Conservation (phyloP, 2,888 invertebrate species). For the Chrysolina haemoptera region DNA sequence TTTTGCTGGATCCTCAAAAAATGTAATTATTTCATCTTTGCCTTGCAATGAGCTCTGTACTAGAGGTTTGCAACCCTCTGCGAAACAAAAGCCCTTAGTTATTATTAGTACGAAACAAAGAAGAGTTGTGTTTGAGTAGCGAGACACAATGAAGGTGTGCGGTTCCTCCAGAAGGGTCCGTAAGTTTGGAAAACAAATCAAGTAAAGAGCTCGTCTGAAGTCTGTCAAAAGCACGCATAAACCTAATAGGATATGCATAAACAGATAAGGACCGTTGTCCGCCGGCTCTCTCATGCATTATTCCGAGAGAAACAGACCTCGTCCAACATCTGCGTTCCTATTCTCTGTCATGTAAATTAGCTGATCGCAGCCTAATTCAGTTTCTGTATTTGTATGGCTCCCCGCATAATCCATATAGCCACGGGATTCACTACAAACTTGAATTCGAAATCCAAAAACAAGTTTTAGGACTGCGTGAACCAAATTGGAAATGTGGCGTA, state of each 20-base stretch:
- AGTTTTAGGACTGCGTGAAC: slow-evolving; percentile 35
- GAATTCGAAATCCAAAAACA: slow-evolving; percentile 41
- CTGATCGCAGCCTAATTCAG: slow-evolving; percentile 62
- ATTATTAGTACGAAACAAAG: slow-evolving; percentile 43
- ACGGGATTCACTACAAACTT: slow-evolving; percentile 39
- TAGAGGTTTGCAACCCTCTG: not conserved
- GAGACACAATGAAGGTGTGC: slow-evolving; percentile 47
- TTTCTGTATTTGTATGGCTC: slow-evolving; percentile 58
- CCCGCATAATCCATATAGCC: slow-evolving; percentile 56
- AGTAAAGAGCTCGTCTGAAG: slow-evolving; percentile 55
- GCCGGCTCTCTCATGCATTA: slow-evolving; percentile 68
- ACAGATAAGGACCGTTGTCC: slow-evolving; percentile 58
- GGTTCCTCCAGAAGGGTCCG: slow-evolving; percentile 45
- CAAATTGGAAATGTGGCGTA: slow-evolving; percentile 32
- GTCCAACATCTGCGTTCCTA: slow-evolving; percentile 55
- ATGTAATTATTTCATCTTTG: too few species aligned
- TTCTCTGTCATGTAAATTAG: slow-evolving; percentile 60
- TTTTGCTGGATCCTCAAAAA: too few species aligned
- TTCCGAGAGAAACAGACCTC: slow-evolving; percentile 58
- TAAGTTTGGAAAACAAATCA: slow-evolving; percentile 55
- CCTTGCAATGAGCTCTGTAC: not conserved
- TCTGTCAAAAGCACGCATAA: slow-evolving; percentile 62
- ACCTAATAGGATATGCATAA: slow-evolving; percentile 66
- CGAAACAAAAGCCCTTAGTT: slow-evolving; percentile 36
- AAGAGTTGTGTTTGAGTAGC: slow-evolving; percentile 39